Evolutionary conservation across 2,113 vertebrate genomes (phyloP).

Genomic region (Nesoenas mayeri): DNA sequence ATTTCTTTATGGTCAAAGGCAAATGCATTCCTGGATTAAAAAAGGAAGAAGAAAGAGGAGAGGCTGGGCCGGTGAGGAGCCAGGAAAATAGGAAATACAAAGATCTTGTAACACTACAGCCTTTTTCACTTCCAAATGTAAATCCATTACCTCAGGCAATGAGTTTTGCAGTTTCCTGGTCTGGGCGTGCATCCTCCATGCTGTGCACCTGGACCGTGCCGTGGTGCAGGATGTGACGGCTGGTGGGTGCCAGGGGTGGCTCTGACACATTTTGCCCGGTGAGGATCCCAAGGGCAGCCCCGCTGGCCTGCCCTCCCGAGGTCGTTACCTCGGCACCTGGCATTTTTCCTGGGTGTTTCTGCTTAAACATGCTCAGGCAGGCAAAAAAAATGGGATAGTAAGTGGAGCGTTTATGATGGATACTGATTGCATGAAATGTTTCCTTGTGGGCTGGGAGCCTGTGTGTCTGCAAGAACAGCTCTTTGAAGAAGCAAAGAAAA

Average conservation of each 20-base stretch:
- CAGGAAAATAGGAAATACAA: neutral
- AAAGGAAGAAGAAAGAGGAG: neutral
- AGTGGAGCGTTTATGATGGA: neutral
- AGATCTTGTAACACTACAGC: neutral
- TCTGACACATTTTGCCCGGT: accelerated
- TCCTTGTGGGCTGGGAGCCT: neutral
- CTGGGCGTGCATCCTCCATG: accelerated
- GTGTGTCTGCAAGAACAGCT: neutral
- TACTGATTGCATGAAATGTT: neutral
- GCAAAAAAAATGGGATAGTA: neutral
- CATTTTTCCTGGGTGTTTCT: neutral
- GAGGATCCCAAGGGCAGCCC: neutral
- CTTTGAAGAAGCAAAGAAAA: neutral
- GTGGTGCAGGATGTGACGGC: neutral
- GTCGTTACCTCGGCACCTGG: neutral
- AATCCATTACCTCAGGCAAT: neutral
- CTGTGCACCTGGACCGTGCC: accelerated
- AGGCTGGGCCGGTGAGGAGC: neutral
- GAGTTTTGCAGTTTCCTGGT: neutral
- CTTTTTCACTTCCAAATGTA: neutral
- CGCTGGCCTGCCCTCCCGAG: accelerated
- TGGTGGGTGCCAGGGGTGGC: accelerated
- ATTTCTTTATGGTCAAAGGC: neutral
- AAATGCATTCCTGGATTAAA: neutral
- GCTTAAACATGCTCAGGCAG: neutral